Evolutionary conservation across 2,113 vertebrate genomes (phyloP), one percentile per base, ranked within the genome.

Genomic region (Malurus melanocephalus): DNA sequence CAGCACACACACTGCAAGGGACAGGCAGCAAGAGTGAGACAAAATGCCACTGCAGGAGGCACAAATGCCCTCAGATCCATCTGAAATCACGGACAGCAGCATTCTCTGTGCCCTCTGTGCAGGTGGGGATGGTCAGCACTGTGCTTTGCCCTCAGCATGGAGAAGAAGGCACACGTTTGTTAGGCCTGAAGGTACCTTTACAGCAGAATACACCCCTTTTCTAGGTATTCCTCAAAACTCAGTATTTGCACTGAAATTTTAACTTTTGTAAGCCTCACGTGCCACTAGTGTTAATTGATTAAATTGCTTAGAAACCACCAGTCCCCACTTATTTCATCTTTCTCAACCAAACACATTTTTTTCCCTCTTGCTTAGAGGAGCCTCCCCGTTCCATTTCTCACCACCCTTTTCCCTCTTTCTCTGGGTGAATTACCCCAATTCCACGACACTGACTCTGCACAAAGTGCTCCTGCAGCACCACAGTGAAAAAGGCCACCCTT

Each of bases 121-220:
- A 33, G 10, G 27, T 11, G 21, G 9, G 3, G 3, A 0, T 2
- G 7, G 2, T 12, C 33, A 61, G 17, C 5, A 0, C 4, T 3
- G 4, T 3, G 11, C 13, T 27, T 19, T 9, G 3, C 10, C 65
- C 5, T 2, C 64, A 76, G 11, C 5, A 1, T 0, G 1, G 18
- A 6, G 11, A 17, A 56, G 43, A 30, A 83, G 3, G 28, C 19
- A 10, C 3, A 3, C 46, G 1, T 27, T 16, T 72, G 38, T 7
- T 35, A 30, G 42, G 1, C 3, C 21, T 30, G 21, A 26, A 72
- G 1, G 2, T 18, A 0, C 13, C 16, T 26, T 40, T 8, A 22
- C 2, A 55, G 13, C 6, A 46, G 35, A 35, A 52, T 2, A 4
- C 0, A 0, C 14, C 11, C 33, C 26, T 62, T 49, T 13, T 4